Base-by-base conservation (phyloP, 2,888 invertebrate species). In the Zaprionus obscuricornis region DNA sequence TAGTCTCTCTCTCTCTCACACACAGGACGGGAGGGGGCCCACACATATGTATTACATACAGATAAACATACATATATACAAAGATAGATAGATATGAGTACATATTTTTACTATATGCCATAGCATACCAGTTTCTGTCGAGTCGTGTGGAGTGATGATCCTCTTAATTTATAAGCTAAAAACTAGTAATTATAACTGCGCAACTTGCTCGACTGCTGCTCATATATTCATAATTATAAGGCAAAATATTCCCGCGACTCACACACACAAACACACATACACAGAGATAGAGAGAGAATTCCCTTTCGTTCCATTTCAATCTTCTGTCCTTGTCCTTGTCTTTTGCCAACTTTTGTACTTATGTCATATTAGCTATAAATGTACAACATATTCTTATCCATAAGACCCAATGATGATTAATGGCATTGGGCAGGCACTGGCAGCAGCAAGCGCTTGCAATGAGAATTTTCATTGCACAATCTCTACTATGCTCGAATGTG, bases 121-220 rank as follows among this genome's bases (percentile, higher is more conserved):
- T n/a, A n/a, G n/a, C n/a, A n/a, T n/a, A n/a, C n/a, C n/a, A n/a
- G n/a, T n/a, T n/a, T n/a, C n/a, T n/a, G n/a, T n/a, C n/a, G n/a
- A n/a, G n/a, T n/a, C n/a, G n/a, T n/a, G n/a, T n/a, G n/a, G 66
- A 85, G 83, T 81, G 81, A 81, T 81, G 85, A 81, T 81, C 85
- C 74, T 83, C 85, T 81, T 81, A 81, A 81, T 81, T 85, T 85
- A 85, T 78, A 81, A 81, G 71, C 70, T 85, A 81, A 81, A 85
- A 81, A 76, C 84, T 81, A 76, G 81, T 81, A 81, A 81, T 81
- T 81, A 81, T 81, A 81, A 79, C 85, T 74, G 78, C 82, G 68
- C 72, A 67, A 63, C 74, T 56, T 56, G 52, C 72, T 63, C 68
- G 69, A 64, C 74, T 73, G 77, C 70, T n/a, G n/a, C n/a, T n/a